Base-by-base conservation (phyloP, 2,113 vertebrate species). In the Potamarius usumacintae region DNA sequence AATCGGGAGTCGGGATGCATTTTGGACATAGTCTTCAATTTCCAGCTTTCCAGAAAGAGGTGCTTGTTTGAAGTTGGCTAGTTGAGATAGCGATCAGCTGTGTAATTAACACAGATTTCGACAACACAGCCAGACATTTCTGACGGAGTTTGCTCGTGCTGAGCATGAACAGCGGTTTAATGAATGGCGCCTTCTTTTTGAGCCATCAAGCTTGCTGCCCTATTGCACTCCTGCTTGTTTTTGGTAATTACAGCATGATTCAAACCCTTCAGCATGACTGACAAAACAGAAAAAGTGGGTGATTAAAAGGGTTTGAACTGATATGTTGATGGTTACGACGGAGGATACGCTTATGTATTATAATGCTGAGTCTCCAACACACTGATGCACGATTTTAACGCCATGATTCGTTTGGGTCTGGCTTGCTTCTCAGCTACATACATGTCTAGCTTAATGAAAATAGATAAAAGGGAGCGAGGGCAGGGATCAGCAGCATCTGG, bases 381-480 rank as follows among this genome's bases (percentile, higher is more conserved):
- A 2, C 42, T 53, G 62, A n/a, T 42, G 4, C 42, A 2, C 42
- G 42, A 42, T 42, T 42, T 42, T 42, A 42, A 42, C 4, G 42
- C 42, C 42, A 30, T 42, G 57, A 4, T 79, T 86, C 76, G 80
- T 90, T 84, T 84, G 69, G 76, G 67, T 76, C 67, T 34, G 48
- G 53, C 81, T 63, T 22, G 60, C 77, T 42, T 2, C 27, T 86
- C 50, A 3, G n/a, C 71, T 80, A 71, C 88, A 84, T 77, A 67
- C 30, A 53, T 80, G 74, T 48, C 25, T 22, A 89, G 91, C 84
- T 91, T 86, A 87, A 90, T 88, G 88, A 86, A 71, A 87, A 80
- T 83, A 85, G 67, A 87, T 89, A 65, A 88, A 89, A 90, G 83
- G 53, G 78, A 12, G 81, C 50, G 65, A 79, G 87, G 85, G 42